Conservation (phyloP, 2,113 vertebrate species). For the Cricetomys ansorgei region DNA sequence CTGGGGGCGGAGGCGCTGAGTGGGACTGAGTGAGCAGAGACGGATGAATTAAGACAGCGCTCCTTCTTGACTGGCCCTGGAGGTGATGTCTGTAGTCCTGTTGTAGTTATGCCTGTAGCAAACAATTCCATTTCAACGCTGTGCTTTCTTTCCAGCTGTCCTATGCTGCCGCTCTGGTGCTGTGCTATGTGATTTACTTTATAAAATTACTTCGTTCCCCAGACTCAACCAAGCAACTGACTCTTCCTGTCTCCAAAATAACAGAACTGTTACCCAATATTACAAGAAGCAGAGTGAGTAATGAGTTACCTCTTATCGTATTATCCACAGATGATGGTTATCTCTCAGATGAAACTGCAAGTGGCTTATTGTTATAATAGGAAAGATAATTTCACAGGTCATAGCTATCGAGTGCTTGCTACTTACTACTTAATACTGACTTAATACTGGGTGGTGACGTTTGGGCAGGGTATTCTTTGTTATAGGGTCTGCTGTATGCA, state of each 20-base stretch:
- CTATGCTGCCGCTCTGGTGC: slow-evolving; percentile 90
- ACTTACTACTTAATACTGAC: neutral
- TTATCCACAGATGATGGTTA: slow-evolving; percentile 43
- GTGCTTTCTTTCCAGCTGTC: slow-evolving; percentile 87
- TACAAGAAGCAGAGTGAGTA: slow-evolving; percentile 87
- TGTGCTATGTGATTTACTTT: slow-evolving; percentile 93
- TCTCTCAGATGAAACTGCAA: neutral
- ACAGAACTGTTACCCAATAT: slow-evolving; percentile 89
- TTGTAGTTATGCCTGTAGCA: slow-evolving; percentile 28
- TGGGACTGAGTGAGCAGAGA: neutral
- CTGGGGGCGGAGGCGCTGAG: neutral
- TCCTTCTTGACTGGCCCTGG: slow-evolving; percentile 49
- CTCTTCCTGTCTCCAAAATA: slow-evolving; percentile 90
- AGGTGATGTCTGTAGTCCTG: slow-evolving; percentile 29
- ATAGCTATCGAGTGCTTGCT: neutral
- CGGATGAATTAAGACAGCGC: neutral
- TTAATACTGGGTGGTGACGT: neutral
- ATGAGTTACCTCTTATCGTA: slow-evolving; percentile 29
- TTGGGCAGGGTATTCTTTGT: neutral
- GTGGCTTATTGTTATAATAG: slow-evolving; percentile 1
- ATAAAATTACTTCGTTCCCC: slow-evolving; percentile 90
- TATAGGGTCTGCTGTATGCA: neutral
- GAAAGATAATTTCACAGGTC: neutral
- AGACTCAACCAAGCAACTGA: slow-evolving; percentile 88
- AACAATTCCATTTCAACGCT: neutral